Percentiles rank a stretch among this genome's conserved stretches.
These are phyloP conservation scores for Epizoanthus stellaris DNA, from an alignment of 92 coral and sea anemone species.

Conservation along the genomic window DNA sequence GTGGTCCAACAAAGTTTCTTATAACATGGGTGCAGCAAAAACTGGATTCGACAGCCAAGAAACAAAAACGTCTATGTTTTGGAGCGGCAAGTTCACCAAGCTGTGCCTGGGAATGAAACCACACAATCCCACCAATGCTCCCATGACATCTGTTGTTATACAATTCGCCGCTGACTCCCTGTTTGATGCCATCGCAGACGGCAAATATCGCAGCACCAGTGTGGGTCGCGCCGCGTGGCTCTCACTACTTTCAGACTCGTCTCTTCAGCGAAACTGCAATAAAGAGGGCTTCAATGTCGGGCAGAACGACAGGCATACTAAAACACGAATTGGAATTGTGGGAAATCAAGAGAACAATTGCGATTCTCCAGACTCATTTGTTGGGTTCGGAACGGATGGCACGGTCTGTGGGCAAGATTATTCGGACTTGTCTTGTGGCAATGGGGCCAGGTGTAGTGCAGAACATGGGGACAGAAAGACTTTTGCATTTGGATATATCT, in stretches of 20 bases:
- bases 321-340: slow-evolving; percentile 8
- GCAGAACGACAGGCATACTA: neutral
- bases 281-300: slow-evolving; percentile 12
- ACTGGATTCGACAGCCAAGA: slow-evolving; percentile 5
- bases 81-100: slow-evolving; percentile 24
- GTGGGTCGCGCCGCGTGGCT: slow-evolving; percentile 8
- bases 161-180: neutral
- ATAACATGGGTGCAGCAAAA: neutral
- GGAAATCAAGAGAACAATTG: slow-evolving; percentile 13
- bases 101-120: slow-evolving; percentile 24
- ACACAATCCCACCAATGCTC: neutral
- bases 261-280: slow-evolving; percentile 15
- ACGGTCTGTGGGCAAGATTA: neutral
- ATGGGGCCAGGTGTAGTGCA: neutral
- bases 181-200: slow-evolving; percentile 18
- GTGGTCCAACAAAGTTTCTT: slow-evolving; percentile 6
- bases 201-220: slow-evolving; percentile 2
- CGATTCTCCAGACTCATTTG: neutral
- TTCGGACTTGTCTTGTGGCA: slow-evolving; percentile 10
- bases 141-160: neutral
- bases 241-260: neutral
- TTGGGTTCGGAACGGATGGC: slow-evolving; percentile 15
- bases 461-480: neutral
- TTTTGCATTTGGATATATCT: slow-evolving; percentile 24
- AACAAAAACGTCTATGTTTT: slow-evolving; percentile 2